Base-by-base conservation (phyloP, 2,113 vertebrate species). In the Aythya baeri region DNA sequence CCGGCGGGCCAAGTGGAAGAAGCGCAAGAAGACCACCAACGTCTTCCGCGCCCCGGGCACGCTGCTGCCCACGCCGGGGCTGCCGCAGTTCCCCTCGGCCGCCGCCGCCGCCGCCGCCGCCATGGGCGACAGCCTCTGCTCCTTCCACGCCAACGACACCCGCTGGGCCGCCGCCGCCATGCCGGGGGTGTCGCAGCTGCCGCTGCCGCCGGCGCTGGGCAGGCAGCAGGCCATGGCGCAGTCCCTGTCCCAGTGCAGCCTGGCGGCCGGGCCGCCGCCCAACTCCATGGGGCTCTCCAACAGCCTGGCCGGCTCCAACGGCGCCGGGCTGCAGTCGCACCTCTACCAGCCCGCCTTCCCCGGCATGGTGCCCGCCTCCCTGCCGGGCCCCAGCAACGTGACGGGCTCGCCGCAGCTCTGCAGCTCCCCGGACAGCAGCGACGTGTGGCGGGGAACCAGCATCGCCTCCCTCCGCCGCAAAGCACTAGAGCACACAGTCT, bases 361-460 rank as follows among this genome's bases (percentile, higher is more conserved):
- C 67, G 99, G 99, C 96, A 99, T 99, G 99, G 98, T 99, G 96
- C 98, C 99, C 95, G 98, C 99, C 85, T 99, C 99, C 88, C 98
- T 99, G 94, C 98, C 99, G 89, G 99, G 99, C 68, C 98, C 98
- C 94, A 98, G 98, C 97, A 99, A 99, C 96, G 99, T 99, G 97
- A 98, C 98, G 87, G 99, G 99, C 75, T 99, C 99, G 87, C 99
- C 99, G 36, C 99, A 99, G 98, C 99, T 99, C 97, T 99, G 99
- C 98, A 99, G 98, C 96, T 99, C 99, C 93, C 99, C 99, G 98
- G 99, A 99, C 98, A 99, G 98, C 98, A 98, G 98, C 97, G 99
- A 99, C 97, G 98, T 99, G 98, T 99, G 99, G 99, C 98, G 99
- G 98, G 99, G 99, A 97, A 99, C 99, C 89, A 99, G 99, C 99